Percentiles rank a stretch among this genome's conserved stretches.
These are phyloP conservation scores for Stegodyphus dumicola DNA, from an alignment of 1,140 invertebrate species.

Conservation along the genomic window DNA sequence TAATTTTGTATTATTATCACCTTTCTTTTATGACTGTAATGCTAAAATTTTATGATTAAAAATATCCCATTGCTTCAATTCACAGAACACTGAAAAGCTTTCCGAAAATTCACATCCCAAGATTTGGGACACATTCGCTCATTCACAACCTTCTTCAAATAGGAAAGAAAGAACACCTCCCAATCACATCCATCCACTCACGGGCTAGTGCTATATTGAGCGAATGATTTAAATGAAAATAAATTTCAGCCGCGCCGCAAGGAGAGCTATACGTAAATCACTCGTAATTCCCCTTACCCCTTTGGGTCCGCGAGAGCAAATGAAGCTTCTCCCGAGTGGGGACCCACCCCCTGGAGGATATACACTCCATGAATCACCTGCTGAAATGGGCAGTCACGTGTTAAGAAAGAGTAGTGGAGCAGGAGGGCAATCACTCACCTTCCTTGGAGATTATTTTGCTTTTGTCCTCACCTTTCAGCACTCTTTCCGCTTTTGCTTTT, in stretches of 20 bases:
- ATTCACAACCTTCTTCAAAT: too few species aligned
- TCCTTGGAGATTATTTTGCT: neutral
- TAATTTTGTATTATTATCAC: too few species aligned
- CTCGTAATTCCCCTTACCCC: neutral
- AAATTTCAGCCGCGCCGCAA: neutral
- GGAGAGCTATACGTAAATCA: neutral
- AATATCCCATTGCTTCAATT: too few species aligned
- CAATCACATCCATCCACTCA: too few species aligned
- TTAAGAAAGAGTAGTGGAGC: neutral
- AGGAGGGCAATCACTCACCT: neutral
- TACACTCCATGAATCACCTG: neutral
- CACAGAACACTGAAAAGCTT: too few species aligned
- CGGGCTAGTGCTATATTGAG: neutral
- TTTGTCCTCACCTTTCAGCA: neutral
- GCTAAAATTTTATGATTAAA: too few species aligned
- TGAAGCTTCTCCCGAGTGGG: neutral
- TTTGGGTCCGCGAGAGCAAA: neutral
- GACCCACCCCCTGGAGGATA: neutral
- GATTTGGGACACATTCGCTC: too few species aligned
- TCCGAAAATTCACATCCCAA: too few species aligned
- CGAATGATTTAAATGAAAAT: neutral
- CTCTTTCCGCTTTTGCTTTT: too few species aligned
- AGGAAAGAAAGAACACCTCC: too few species aligned
- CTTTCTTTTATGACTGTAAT: too few species aligned
- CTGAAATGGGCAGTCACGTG: neutral